A percentile compares a stretch with the other conserved stretches of the same genome.
Conservation (phyloP, 1,140 invertebrate species). For the Chelonus insularis region DNA sequence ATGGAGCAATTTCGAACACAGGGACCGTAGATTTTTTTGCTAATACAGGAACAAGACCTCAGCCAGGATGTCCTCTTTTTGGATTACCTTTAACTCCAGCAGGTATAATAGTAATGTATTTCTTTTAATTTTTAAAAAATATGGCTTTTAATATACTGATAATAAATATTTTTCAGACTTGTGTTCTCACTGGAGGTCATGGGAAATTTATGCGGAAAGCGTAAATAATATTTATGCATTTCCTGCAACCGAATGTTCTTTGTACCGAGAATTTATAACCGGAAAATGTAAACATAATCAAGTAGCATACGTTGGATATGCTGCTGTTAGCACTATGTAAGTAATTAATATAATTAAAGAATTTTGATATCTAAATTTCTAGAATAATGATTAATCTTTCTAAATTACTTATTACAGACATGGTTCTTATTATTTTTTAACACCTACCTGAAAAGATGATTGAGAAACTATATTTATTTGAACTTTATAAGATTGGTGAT, state of each 20-base stretch:
- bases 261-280: conserved; percentile 10
- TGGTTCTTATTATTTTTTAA: too few relatives aligned
- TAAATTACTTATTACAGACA: too few relatives aligned
- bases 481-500: too few relatives aligned
- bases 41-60: conserved; percentile 63
- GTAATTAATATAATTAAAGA: too few relatives aligned
- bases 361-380: too few relatives aligned
- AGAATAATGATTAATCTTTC: too few relatives aligned
- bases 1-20: conserved; percentile 61
- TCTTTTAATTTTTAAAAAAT: background rate
- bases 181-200: conserved; percentile 67
- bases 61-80: conserved; percentile 62
- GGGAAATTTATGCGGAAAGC: conserved; percentile 65
- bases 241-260: conserved; percentile 47
- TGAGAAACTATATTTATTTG: too few relatives aligned
- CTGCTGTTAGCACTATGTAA: too few relatives aligned
- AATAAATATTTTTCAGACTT: conserved; percentile 53
- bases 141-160: background rate
- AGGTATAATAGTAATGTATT: conserved; percentile 45
- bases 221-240: conserved; percentile 54
- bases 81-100: conserved; percentile 48
- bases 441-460: too few relatives aligned
- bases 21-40: conserved; percentile 69
- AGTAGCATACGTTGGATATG: conserved; percentile 33
- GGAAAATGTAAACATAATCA: conserved; percentile 23